phyloP scores from a whole-genome alignment of 2,797 vertebrate species.

The Chrysocyon brachyurus region DNA sequence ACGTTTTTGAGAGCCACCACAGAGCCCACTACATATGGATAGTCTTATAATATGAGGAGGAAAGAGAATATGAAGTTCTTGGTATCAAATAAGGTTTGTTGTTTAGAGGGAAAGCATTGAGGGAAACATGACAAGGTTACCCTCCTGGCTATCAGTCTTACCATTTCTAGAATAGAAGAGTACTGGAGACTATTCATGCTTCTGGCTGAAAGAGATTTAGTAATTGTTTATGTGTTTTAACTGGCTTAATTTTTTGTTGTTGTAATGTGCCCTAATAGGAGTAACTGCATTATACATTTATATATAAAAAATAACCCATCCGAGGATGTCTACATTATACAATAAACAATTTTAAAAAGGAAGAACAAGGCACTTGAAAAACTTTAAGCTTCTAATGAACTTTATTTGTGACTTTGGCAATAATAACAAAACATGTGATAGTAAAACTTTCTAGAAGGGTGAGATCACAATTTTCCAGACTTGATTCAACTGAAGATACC shows the following conservation, averaged over 20 bases:
- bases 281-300: constrained; percentile 40
- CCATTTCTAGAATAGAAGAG: neutral
- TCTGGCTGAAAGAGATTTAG: neutral
- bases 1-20: neutral
- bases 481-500: neutral
- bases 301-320: neutral
- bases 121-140: rapidly evolving
- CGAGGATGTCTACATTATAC: neutral
- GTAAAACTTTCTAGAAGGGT: neutral
- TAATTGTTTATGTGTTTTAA: constrained; percentile 14
- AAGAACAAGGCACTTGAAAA: neutral
- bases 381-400: constrained; percentile 39
- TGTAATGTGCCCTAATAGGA: neutral
- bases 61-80: neutral
- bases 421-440: neutral
- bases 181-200: neutral
- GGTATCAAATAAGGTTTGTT: neutral
- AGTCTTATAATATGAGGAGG: neutral
- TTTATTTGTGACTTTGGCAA: constrained; percentile 60
- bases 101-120: neutral
- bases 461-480: neutral
- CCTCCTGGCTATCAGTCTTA: neutral
- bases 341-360: constrained; percentile 38
- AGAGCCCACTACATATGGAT: neutral
- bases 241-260: constrained; percentile 8